phyloP scores from a whole-genome alignment of 2,113 vertebrate genomes.

The Cynocephalus volans region DNA sequence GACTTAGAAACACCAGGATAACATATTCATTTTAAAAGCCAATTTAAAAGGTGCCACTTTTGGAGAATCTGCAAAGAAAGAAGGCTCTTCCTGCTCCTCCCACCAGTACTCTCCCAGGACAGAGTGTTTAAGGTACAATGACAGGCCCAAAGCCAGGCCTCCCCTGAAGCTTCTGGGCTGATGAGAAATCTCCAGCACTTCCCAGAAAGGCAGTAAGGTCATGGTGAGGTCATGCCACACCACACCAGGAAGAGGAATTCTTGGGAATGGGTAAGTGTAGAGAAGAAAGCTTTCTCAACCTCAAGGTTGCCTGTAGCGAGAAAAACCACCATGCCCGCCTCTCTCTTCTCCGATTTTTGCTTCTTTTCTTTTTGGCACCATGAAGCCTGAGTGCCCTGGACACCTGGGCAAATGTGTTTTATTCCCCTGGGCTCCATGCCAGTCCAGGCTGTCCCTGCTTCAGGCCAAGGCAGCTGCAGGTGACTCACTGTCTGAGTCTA shows the following conservation, averaged over 20 bases:
- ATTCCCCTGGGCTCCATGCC: constrained; percentile 4
- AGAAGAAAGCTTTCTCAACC: background rate
- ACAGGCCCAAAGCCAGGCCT: constrained; percentile 6
- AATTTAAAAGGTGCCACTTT: background rate
- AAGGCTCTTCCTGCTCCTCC: background rate
- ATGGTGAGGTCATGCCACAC: background rate
- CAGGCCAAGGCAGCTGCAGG: background rate
- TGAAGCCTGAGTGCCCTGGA: background rate
- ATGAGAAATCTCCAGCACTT: constrained; percentile 29
- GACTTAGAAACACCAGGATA: background rate
- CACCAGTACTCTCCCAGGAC: background rate
- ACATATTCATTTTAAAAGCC: background rate
- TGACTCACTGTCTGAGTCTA: constrained; percentile 66
- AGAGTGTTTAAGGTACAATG: background rate
- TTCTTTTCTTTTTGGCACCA: background rate
- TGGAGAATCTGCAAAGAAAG: background rate
- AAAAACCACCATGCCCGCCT: background rate
- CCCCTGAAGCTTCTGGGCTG: background rate
- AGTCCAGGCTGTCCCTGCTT: background rate
- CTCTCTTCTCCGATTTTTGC: background rate
- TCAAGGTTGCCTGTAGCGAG: background rate
- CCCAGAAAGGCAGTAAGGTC: constrained; percentile 48
- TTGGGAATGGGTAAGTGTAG: background rate
- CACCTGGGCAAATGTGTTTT: background rate
- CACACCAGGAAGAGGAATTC: constrained; percentile 1